These are phyloP conservation scores for Chamaetylas fuelleborni DNA, from an alignment of 2,113 vertebrate genomes.

Conservation along the genomic window DNA sequence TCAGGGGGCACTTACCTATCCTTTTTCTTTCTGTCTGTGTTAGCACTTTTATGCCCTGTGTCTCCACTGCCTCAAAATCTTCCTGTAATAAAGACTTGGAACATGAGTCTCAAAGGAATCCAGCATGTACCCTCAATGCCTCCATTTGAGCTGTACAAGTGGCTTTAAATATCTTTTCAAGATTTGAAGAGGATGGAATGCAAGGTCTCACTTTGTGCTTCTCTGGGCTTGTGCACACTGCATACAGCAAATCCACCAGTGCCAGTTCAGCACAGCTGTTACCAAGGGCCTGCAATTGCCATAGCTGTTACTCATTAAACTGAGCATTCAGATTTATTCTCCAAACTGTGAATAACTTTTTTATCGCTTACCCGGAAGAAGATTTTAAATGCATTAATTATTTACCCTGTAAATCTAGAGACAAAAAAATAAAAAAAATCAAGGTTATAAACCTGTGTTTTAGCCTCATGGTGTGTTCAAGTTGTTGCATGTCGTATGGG, in stretches of 20 bases:
- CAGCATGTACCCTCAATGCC: rapidly evolving
- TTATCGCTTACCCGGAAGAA: background rate
- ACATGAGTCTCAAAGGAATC: background rate
- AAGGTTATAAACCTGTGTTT: background rate
- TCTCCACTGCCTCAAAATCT: background rate
- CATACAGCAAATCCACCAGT: background rate
- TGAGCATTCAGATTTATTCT: background rate
- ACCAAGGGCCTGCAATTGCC: background rate
- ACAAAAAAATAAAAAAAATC: background rate
- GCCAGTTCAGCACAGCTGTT: background rate
- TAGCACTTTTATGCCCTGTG: background rate
- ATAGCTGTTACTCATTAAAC: background rate
- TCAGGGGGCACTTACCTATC: background rate
- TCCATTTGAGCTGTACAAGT: background rate
- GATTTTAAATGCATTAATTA: background rate
- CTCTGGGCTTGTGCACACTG: background rate
- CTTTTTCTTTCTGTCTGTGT: background rate
- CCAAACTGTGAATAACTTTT: background rate
- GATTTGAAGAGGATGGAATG: background rate
- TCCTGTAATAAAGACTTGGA: background rate
- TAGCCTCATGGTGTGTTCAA: background rate
- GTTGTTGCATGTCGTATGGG: background rate
- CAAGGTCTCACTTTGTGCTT: background rate
- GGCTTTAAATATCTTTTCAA: background rate
- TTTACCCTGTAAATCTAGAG: background rate